Conservation (phyloP, 2,797 vertebrate species). For the Lepus oiostolus region DNA sequence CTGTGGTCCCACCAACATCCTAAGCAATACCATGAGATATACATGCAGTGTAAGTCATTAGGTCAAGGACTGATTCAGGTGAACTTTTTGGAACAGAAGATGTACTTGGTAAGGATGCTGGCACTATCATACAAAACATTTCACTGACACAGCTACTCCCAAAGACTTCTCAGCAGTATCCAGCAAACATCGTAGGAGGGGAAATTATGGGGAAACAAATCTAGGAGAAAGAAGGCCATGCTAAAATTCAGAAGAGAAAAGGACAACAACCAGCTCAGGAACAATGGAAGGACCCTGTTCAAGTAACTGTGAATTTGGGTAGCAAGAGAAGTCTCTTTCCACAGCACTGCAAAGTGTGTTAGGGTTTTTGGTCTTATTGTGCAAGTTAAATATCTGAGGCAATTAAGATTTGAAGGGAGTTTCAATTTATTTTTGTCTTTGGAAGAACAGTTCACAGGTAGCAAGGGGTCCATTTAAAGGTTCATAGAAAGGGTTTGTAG, state of each 20-base stretch:
- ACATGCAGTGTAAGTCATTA: background rate
- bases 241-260: background rate
- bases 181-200: background rate
- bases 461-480: slow-evolving; percentile 64
- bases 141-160: background rate
- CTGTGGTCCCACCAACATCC: background rate
- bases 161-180: background rate
- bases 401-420: slow-evolving; percentile 70
- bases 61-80: background rate
- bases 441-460: slow-evolving; percentile 69
- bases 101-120: background rate
- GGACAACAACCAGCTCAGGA: accelerated
- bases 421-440: slow-evolving; percentile 75
- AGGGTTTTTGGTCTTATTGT: slow-evolving; percentile 63
- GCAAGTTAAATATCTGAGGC: slow-evolving; percentile 67
- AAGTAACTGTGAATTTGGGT: too few species aligned
- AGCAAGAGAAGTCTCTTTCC: background rate
- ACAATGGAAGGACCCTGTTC: accelerated
- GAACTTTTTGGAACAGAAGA: background rate
- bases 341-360: slow-evolving; percentile 11
- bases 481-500: background rate
- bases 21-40: background rate
- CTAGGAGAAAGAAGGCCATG: too few species aligned
- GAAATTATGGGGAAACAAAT: background rate
- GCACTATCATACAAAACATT: background rate